Evolutionary conservation across 2,888 invertebrate species (phyloP).

Genomic region (Mythimna vitellina): DNA sequence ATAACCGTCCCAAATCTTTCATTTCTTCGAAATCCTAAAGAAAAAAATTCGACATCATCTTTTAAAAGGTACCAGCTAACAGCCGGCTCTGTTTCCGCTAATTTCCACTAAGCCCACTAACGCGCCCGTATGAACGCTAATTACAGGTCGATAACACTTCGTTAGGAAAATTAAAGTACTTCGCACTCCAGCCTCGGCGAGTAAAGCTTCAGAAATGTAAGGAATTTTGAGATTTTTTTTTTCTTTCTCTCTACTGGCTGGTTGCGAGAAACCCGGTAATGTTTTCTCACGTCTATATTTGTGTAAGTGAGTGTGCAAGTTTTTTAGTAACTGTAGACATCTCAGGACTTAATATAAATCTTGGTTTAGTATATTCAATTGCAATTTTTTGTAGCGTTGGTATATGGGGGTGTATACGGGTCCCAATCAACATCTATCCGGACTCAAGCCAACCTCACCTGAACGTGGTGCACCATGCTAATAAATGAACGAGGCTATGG

Average conservation of each 20-base stretch:
- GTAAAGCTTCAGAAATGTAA: slow-evolving; percentile 44
- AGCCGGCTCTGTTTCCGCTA: slow-evolving; percentile 27
- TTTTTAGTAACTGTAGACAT: slow-evolving; percentile 6
- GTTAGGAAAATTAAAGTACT: slow-evolving; percentile 64
- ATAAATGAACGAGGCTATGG: too few species aligned
- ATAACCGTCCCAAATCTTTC: not conserved
- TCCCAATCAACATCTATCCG: too few species aligned
- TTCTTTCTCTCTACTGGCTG: not conserved
- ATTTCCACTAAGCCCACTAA: slow-evolving; percentile 60
- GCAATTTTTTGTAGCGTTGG: too few species aligned
- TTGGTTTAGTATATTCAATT: not conserved
- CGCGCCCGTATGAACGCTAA: slow-evolving; percentile 53
- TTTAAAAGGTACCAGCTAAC: slow-evolving; percentile 13
- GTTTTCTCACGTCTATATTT: slow-evolving; percentile 45
- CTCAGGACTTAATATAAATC: not conserved
- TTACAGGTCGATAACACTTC: slow-evolving; percentile 61
- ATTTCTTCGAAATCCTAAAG: not conserved
- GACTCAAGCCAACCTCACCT: too few species aligned
- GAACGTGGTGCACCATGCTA: too few species aligned
- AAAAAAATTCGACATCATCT: not conserved
- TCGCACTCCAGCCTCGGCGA: slow-evolving; percentile 41
- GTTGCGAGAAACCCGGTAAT: slow-evolving; percentile 40
- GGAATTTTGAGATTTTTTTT: slow-evolving; percentile 25
- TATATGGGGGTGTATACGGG: too few species aligned
- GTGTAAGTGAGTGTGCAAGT: slow-evolving; percentile 6